Evolutionary conservation across 2,888 invertebrate genomes (phyloP), one percentile per base, ranked within the genome.

Genomic region (Lapara coniferarum): DNA sequence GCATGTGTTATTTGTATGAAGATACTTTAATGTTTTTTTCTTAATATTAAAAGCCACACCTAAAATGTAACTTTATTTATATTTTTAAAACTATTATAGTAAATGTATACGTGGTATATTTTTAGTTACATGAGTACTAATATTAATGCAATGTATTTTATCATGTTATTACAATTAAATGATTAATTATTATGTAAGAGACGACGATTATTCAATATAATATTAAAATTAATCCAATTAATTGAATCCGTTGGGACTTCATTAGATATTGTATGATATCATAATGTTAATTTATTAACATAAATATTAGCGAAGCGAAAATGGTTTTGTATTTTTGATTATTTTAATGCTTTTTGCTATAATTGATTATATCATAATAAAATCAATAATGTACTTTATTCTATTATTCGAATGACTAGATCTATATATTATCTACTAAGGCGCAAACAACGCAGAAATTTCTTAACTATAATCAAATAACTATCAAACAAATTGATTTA

Each of bases 291-390:
- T 37, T 37, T 56, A 46, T 16, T 44, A 16, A 46, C 16, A 16
- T 49, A 63, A 19, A 63, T 49, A 12, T 46, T 46, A 63, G 49
- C 46, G 19, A 63, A 59, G 59, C 16, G 14, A 46, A 16, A 46
- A 44, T 44, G 16, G 10, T 16, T 44, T 16, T 16, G 10, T 14
- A 57, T 13, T 13, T 10, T 44, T 7, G 4, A 13, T 44, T 10
- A 7, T 44, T 44, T n/a, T 37, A 59, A 44, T 44, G 63, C 63
- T 49, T 59, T 46, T 46, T 63, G 49, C 63, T 63, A 19, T 63
- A 46, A 53, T 53, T 16, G 14, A 53, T 53, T 59, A 59, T 46
- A 44, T 4, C 46, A 10, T 46, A 30, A 37, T 46, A 30, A n/a
- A n/a, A 58, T 44, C 2, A 53, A n/a, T 58, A 59, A 46, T 44